These are phyloP conservation scores for Xylophagus ater DNA, from an alignment of 2,888 invertebrate species.

Conservation along the genomic window DNA sequence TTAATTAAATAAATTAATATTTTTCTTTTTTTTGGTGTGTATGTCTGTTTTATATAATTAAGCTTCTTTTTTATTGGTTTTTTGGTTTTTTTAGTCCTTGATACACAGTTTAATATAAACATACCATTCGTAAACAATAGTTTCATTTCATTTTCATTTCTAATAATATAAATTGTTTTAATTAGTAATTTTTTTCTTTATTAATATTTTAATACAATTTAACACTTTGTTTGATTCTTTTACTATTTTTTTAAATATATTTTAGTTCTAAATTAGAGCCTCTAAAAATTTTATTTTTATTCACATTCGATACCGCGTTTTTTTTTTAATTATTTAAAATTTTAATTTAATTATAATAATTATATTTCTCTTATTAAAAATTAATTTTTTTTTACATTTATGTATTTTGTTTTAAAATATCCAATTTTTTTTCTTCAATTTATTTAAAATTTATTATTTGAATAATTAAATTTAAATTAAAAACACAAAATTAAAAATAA, in stretches of 20 bases:
- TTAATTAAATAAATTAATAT: not conserved
- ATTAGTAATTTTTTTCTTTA: slow-evolving; percentile 5
- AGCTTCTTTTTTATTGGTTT: not conserved
- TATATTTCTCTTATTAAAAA: too few relatives aligned
- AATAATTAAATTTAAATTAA: too few relatives aligned
- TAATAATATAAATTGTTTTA: not conserved
- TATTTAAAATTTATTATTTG: too few relatives aligned
- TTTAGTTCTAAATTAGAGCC: too few relatives aligned
- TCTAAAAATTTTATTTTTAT: too few relatives aligned
- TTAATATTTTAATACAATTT: too few relatives aligned
- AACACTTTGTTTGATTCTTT: too few relatives aligned
- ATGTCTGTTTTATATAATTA: slow-evolving; percentile 3
- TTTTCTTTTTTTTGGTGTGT: slow-evolving; percentile 4
- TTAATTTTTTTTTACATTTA: too few relatives aligned
- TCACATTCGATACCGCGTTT: not conserved
- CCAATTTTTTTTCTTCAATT: too few relatives aligned
- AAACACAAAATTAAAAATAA: too few relatives aligned
- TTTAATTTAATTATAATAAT: slow-evolving; percentile 7
- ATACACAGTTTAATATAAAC: slow-evolving; percentile 17
- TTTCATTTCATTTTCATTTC: slow-evolving; percentile 9
- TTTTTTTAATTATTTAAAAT: slow-evolving; percentile 1
- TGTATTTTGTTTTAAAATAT: too few relatives aligned
- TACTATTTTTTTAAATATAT: too few relatives aligned
- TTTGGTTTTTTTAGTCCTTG: slow-evolving; percentile 5
- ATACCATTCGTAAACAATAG: slow-evolving; percentile 11